Evolutionary conservation across 2,113 vertebrate genomes (phyloP).

Genomic region (Riparia riparia): DNA sequence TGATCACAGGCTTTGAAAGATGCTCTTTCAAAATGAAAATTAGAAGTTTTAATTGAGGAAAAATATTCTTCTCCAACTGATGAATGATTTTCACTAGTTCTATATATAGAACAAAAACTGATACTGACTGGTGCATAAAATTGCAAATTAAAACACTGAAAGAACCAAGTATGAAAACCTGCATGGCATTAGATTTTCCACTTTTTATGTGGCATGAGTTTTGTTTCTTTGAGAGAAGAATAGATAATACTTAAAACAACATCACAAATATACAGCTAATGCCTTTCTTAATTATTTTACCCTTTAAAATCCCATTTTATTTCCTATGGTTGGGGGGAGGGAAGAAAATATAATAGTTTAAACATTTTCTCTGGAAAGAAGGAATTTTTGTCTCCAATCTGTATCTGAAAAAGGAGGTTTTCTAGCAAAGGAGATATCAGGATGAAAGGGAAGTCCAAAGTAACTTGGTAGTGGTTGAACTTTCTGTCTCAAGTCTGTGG

Average conservation of each 20-base stretch:
- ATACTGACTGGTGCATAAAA: not conserved
- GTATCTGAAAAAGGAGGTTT: not conserved
- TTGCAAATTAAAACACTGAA: not conserved
- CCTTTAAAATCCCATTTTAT: not conserved
- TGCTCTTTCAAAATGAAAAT: not conserved
- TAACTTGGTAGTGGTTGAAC: not conserved
- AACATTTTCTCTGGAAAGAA: not conserved
- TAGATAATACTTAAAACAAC: not conserved
- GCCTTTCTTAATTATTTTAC: not conserved
- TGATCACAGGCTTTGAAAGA: not conserved
- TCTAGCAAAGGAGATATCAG: not conserved
- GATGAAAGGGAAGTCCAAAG: not conserved
- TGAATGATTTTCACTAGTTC: not conserved
- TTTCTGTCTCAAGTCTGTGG: not conserved
- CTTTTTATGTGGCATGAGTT: not conserved
- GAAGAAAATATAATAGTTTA: not conserved
- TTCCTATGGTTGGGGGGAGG: fast-evolving
- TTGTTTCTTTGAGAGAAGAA: not conserved
- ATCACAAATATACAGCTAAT: not conserved
- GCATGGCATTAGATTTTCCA: not conserved
- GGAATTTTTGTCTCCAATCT: not conserved
- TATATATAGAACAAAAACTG: not conserved
- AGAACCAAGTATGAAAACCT: not conserved
- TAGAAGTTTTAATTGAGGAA: not conserved
- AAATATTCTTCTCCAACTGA: not conserved